Percentiles rank a stretch among this genome's conserved stretches.
Conservation (phyloP, 2,797 vertebrate genomes). For the Ptychadena robeensis region DNA sequence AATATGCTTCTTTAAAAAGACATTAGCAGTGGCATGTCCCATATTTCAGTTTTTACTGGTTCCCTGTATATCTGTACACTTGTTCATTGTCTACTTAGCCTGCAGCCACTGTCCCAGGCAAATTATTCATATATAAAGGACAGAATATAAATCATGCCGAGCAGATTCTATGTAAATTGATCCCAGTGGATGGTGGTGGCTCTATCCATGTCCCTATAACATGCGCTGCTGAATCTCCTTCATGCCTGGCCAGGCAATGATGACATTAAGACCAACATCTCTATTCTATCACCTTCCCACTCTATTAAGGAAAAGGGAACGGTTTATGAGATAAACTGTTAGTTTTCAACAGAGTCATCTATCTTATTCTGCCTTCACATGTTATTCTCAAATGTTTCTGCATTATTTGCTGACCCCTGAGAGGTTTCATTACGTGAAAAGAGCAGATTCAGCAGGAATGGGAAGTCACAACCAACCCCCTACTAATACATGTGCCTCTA, state of each 20-base stretch:
- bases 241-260: neutral
- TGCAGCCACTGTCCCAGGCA: neutral
- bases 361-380: neutral
- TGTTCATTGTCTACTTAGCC: neutral
- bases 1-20: neutral
- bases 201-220: neutral
- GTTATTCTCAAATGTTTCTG: neutral
- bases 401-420: neutral
- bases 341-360: neutral
- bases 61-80: neutral
- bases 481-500: neutral
- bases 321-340: neutral
- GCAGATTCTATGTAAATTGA: neutral
- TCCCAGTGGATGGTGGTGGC: slow-evolving; percentile 1
- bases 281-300: neutral
- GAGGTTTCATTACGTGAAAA: neutral
- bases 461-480: neutral
- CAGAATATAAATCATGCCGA: neutral
- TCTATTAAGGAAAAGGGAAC: neutral
- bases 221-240: neutral
- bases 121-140: neutral
- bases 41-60: neutral
- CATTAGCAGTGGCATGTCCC: neutral
- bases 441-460: neutral
- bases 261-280: neutral